Base-by-base conservation (phyloP, 2,113 vertebrate genomes). In the Psilopogon haemacephalus region DNA sequence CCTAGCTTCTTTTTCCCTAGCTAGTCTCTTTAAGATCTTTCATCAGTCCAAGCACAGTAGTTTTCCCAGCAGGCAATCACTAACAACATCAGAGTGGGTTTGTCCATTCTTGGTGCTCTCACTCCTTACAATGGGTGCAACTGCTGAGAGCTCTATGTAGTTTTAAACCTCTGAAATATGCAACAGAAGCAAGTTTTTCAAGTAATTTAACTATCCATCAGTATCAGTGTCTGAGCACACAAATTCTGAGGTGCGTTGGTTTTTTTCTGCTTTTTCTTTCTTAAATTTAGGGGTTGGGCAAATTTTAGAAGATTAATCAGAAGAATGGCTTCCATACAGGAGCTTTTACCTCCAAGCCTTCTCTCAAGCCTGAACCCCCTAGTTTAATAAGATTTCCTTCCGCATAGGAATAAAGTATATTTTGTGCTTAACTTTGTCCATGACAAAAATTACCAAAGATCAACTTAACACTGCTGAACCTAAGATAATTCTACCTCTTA, bases 21-120 rank as follows among this genome's bases (percentile, higher is more conserved):
- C 4, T 40, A 84, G 18, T 16, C 8, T 69, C 50, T 8, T 7
- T 26, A 50, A 73, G 27, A 79, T 54, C 69, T 26, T 60, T 35
- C 48, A 69, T 21, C 28, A 72, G 15, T 5, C 5, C 0, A 87
- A 33, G 16, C 0, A 0, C 68, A 8, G 30, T 26, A 16, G 7
- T 19, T 35, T 40, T 81, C 54, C 58, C 27, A 68, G 58, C 38
- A 92, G 20, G 27, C 26, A 64, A 30, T 19, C 44, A 40, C 30
- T 14, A 18, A 24, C 12, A 81, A 46, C 21, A 64, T 10, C 0
- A 0, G 1, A 60, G n/a, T 2, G 19, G 6, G 23, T 33, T 77
- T 71, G 24, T 54, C 21, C 35, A 32, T 17, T 76, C 79, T 23
- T 32, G n/a, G 12, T 63, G 27, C 30, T 18, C 50, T 65, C 11